Evolutionary conservation across 2,797 vertebrate genomes (phyloP), one percentile per base, ranked within the genome.

Genomic region (Parauchenoglanis punctatus): DNA sequence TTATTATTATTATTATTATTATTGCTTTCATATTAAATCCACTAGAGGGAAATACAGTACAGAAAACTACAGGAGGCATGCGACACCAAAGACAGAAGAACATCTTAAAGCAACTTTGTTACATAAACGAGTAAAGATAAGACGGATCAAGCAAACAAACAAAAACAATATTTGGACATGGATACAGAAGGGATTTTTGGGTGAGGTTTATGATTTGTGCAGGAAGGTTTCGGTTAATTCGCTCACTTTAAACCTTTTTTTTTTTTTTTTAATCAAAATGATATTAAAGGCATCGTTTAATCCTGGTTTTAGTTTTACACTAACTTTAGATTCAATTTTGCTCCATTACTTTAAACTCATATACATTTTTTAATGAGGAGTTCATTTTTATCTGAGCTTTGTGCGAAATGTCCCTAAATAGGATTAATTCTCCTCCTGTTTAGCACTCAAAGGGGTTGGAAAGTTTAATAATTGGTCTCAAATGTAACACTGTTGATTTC

Each of bases 1-100:
- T 63, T 0, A 11, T 63, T n/a, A n/a, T 5, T 5, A 28, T 13
- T 13, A 13, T 40, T 35, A 40, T 17, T 7, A 17, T 18, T 15
- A 5, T 31, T 8, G 3, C 23, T 44, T 63, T 63, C 12, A 28
- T 7, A 13, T 81, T 82, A 28, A 23, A 31, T 58, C 76, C 89
- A 87, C 54, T 86, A 90, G 90, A 72, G 87, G 86, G 87, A 81
- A 61, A 40, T 82, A 87, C 84, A 88, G 84, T 68, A 78, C 75
- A 84, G 8, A 28, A 78, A 25, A 25, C 54, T 23, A 35, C 54
- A 40, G 11, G 31, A 80, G 17, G 17, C 52, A 58, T 18, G 10
- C 3, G 18, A 23, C 28, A 23, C 13, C 8, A 8, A 56, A 35
- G 52, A 31, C 13, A 56, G 17, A 10, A 56, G 49, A 49, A 76